Percentiles rank a stretch among this genome's conserved stretches.
Evolutionary conservation across 2,888 invertebrate genomes (phyloP).

Genomic region (Aphodius sticticus): DNA sequence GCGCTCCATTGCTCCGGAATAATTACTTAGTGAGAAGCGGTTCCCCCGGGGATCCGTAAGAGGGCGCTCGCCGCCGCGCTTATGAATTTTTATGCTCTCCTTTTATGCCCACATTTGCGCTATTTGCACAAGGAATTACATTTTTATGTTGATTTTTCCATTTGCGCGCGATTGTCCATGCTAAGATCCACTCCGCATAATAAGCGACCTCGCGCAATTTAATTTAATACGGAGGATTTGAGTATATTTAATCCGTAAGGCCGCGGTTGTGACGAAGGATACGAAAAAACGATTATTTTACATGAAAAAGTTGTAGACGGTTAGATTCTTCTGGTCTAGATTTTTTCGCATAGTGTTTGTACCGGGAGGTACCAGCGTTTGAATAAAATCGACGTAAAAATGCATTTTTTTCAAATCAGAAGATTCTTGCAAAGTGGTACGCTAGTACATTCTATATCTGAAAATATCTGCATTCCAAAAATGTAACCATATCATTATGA

Average conservation of each 20-base stretch:
- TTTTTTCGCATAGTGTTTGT: too few species aligned
- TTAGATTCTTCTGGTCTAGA: too few species aligned
- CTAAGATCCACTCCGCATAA: neutral
- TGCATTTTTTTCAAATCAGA: too few species aligned
- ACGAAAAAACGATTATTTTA: too few species aligned
- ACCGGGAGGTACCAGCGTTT: too few species aligned
- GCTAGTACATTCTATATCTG: too few species aligned
- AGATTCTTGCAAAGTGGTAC: too few species aligned
- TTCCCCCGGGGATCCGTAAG: slow-evolving; percentile 16
- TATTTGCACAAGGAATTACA: slow-evolving; percentile 17
- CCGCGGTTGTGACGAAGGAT: too few species aligned
- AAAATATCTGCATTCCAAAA: too few species aligned
- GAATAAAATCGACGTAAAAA: too few species aligned
- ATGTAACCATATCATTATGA: too few species aligned
- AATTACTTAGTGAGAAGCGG: slow-evolving; percentile 13
- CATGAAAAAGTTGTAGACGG: too few species aligned
- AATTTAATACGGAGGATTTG: neutral
- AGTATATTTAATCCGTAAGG: neutral
- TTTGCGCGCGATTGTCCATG: neutral
- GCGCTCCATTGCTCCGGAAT: slow-evolving; percentile 5
- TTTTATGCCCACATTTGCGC: neutral
- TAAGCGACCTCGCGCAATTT: neutral
- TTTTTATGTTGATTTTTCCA: slow-evolving; percentile 4
- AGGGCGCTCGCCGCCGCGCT: slow-evolving; percentile 6
- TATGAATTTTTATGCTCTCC: slow-evolving; percentile 23